These are phyloP conservation scores for Podarcis lilfordi DNA, from an alignment of 2,797 vertebrate species.

Conservation along the genomic window DNA sequence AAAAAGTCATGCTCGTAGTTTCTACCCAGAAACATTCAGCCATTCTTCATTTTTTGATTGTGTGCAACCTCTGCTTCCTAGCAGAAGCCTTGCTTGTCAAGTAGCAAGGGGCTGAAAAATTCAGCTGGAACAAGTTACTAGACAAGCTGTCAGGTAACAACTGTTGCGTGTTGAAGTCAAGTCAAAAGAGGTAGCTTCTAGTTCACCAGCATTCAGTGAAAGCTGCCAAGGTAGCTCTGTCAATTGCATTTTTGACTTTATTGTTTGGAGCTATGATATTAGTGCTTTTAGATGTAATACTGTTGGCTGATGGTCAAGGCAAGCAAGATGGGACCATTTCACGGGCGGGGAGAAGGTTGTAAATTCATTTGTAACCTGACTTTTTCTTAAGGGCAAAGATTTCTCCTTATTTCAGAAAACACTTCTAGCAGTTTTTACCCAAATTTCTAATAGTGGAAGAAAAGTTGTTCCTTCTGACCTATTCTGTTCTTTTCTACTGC, in stretches of 20 bases:
- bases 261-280: background rate
- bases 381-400: background rate
- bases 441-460: background rate
- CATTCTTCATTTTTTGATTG: background rate
- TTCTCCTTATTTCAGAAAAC: background rate
- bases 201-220: constrained; percentile 2
- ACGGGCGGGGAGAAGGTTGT: background rate
- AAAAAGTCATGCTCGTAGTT: background rate
- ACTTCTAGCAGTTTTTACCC: background rate
- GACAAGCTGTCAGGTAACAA: constrained; percentile 16
- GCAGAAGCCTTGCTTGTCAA: constrained; percentile 23
- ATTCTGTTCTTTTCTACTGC: background rate
- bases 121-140: constrained; percentile 19
- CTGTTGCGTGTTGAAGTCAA: constrained; percentile 1
- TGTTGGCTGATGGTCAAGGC: background rate
- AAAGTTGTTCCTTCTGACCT: background rate
- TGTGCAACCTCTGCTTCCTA: background rate
- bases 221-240: background rate
- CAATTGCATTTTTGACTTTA: constrained; percentile 6
- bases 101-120: constrained; percentile 9
- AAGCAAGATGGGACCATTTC: background rate
- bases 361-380: background rate
- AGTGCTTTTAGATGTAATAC: background rate
- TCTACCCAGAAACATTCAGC: background rate
- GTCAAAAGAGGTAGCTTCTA: constrained; percentile 6